These are phyloP conservation scores for Melipona bicolor DNA, from an alignment of 2,888 invertebrate species.

Conservation along the genomic window DNA sequence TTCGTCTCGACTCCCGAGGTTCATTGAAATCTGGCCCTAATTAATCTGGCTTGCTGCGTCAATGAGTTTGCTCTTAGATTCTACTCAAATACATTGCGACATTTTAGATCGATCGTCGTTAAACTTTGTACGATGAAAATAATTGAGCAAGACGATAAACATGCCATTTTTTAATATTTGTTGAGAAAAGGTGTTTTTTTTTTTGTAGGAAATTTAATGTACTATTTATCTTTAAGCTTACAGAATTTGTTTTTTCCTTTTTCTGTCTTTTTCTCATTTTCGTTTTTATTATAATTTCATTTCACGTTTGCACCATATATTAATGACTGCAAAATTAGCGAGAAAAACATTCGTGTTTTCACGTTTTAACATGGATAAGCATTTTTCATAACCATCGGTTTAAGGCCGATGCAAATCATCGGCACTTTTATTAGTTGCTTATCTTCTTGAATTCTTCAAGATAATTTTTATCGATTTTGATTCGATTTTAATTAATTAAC, in stretches of 20 bases:
- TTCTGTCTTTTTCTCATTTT: too few species aligned
- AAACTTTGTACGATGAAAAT: conserved; percentile 28
- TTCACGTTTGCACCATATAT: background rate
- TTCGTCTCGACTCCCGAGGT: background rate
- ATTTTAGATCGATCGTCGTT: conserved; percentile 12
- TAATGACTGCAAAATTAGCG: conserved; percentile 6
- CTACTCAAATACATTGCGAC: background rate
- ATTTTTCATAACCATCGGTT: conserved; percentile 10
- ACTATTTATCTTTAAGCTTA: background rate
- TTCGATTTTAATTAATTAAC: background rate
- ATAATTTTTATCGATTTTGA: background rate
- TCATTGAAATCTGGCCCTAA: conserved; percentile 13
- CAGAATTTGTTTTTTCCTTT: too few species aligned
- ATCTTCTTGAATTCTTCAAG: background rate
- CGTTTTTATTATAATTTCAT: background rate
- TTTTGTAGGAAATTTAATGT: background rate
- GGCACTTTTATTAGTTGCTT: background rate
- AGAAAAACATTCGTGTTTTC: background rate
- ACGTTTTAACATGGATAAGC: background rate
- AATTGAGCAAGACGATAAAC: background rate
- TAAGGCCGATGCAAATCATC: background rate
- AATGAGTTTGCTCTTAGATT: conserved; percentile 9
- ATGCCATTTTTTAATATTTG: background rate
- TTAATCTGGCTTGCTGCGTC: conserved; percentile 11
- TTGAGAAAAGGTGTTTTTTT: background rate